These are phyloP conservation scores for Plutomurus gul DNA, from an alignment of 1,140 invertebrate genomes.

Conservation along the genomic window DNA sequence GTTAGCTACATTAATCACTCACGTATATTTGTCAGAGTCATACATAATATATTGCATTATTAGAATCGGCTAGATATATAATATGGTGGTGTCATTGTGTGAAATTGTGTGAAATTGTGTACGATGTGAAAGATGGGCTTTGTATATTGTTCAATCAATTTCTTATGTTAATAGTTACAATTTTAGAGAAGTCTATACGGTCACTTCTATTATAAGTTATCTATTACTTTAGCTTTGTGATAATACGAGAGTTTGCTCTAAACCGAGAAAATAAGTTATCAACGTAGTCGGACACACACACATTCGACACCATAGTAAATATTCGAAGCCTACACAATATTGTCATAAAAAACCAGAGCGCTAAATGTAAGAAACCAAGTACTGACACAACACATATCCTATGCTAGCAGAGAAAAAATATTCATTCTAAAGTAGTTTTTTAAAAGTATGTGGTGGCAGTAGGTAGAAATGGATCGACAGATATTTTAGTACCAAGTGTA, in stretches of 20 bases:
- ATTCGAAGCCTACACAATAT: neutral
- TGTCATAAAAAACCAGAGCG: neutral
- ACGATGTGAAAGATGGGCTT: no score
- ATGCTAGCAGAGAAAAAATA: neutral
- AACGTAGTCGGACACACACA: neutral
- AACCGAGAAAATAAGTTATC: conserved; percentile 10
- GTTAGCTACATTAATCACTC: no score
- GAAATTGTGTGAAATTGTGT: no score
- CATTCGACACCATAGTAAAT: neutral
- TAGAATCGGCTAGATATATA: no score
- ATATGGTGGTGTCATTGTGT: no score
- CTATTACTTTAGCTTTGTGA: neutral
- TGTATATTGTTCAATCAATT: no score
- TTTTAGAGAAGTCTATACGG: no score
- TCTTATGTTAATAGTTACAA: no score
- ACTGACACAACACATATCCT: neutral
- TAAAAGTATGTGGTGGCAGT: neutral
- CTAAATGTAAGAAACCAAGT: neutral
- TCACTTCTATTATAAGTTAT: no score
- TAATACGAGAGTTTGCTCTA: neutral
- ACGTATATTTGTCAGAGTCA: no score
- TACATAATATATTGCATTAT: no score
- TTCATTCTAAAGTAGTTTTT: neutral
- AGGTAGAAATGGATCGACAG: neutral
- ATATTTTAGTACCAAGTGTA: neutral